A percentile compares a stretch with the other conserved stretches of the same genome.
Conservation (phyloP, 2,888 invertebrate genomes). For the Loripinus fragilis region DNA sequence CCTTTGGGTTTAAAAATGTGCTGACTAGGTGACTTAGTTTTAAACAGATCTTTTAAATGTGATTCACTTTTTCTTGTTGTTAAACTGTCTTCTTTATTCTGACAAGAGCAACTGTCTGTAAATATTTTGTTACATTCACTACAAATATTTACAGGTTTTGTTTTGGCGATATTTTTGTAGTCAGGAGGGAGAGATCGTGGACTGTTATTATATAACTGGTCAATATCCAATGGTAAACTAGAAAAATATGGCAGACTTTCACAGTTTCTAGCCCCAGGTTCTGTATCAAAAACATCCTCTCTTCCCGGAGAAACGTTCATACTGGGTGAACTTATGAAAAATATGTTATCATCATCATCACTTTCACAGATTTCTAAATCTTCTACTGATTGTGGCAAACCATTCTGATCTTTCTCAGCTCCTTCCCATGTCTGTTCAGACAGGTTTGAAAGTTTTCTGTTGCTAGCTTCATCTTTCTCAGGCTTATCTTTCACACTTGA, state of each 20-base stretch:
- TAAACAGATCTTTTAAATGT: slow-evolving; percentile 8
- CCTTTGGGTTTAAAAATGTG: slow-evolving; percentile 12
- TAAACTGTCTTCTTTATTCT: neutral
- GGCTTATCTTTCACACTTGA: neutral
- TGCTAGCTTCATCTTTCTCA: neutral
- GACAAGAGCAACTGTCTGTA: neutral
- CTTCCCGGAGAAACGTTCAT: neutral
- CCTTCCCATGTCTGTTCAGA: neutral
- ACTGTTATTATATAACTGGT: neutral
- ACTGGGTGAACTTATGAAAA: neutral
- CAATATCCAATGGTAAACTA: neutral
- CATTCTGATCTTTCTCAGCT: neutral
- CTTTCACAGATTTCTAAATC: neutral
- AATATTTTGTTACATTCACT: slow-evolving; percentile 5
- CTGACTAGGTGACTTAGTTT: neutral
- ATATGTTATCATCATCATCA: slow-evolving; percentile 19
- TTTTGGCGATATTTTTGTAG: neutral
- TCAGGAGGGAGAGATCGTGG: slow-evolving; percentile 5
- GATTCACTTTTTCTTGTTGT: slow-evolving; percentile 10
- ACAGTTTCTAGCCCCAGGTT: neutral
- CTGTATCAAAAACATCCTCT: neutral
- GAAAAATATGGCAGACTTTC: slow-evolving; percentile 4
- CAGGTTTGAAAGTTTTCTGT: neutral
- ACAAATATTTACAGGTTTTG: neutral
- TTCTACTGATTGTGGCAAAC: neutral